phyloP scores from a whole-genome alignment of 2,888 invertebrate species.

The Dasysyrphus tricinctus region DNA sequence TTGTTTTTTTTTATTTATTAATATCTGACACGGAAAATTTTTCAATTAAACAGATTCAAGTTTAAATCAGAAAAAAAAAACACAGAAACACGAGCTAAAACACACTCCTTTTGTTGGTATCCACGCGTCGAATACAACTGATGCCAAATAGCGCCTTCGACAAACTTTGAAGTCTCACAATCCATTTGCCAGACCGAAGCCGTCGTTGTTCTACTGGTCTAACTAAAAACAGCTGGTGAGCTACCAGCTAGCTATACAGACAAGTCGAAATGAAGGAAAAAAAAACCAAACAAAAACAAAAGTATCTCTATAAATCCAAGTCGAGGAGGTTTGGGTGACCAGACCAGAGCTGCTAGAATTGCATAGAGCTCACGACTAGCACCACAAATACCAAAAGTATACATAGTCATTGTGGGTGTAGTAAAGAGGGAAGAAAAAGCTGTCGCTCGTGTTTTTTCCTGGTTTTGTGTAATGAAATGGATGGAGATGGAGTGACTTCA shows the following conservation, averaged over 20 bases:
- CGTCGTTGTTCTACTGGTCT: conserved; percentile 54
- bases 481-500: conserved; percentile 16
- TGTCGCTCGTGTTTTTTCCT: conserved; percentile 31
- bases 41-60: neutral
- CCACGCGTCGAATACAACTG: conserved; percentile 70
- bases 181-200: conserved; percentile 20
- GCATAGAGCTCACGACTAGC: neutral
- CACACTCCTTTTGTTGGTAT: conserved; percentile 60
- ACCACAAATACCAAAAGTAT: conserved; percentile 2
- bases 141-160: conserved; percentile 58
- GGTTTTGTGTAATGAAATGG: conserved; percentile 19
- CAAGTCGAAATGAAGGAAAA: conserved; percentile 6
- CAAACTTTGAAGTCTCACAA: conserved; percentile 66
- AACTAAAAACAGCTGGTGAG: conserved; percentile 58
- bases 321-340: conserved; percentile 52
- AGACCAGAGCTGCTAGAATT: conserved; percentile 30
- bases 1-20: neutral
- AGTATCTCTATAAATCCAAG: conserved; percentile 28
- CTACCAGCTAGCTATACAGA: conserved; percentile 25
- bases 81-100: conserved; percentile 38
- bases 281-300: conserved; percentile 5
- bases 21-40: conserved; percentile 31
- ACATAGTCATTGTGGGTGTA: conserved; percentile 5
- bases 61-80: neutral
- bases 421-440: conserved; percentile 35